Conservation (phyloP, 2,888 invertebrate species). For the Acanthoscelides obtectus region DNA sequence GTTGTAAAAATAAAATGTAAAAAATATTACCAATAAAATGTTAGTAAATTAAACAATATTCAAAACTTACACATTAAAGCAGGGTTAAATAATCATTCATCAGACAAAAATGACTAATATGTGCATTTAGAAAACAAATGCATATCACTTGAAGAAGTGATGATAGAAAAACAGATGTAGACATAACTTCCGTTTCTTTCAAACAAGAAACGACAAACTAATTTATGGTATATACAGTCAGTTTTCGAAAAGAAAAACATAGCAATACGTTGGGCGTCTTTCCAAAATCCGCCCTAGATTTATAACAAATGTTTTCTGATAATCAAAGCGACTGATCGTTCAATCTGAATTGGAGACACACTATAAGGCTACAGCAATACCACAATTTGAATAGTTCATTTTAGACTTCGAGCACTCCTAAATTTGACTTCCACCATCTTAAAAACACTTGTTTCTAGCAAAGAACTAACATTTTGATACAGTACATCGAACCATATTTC, state of each 20-base stretch:
- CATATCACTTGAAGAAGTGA: slow-evolving; percentile 8
- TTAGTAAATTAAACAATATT: slow-evolving; percentile 32
- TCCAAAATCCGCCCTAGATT: too few species aligned
- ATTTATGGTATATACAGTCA: neutral
- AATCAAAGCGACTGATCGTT: neutral
- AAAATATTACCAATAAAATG: slow-evolving; percentile 15
- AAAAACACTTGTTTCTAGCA: too few species aligned
- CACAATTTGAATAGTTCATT: too few species aligned
- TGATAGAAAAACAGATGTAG: slow-evolving; percentile 3
- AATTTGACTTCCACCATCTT: too few species aligned
- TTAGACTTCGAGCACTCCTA: too few species aligned
- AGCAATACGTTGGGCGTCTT: neutral
- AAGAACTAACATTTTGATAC: too few species aligned
- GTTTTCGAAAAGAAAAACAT: slow-evolving; percentile 7
- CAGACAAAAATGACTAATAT: slow-evolving; percentile 14
- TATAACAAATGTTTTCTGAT: neutral
- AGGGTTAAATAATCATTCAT: slow-evolving; percentile 20
- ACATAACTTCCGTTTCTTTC: neutral
- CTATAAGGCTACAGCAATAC: too few species aligned
- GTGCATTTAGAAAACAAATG: slow-evolving; percentile 29
- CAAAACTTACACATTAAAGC: slow-evolving; percentile 26
- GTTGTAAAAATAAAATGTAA: slow-evolving; percentile 19
- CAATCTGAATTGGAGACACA: neutral
- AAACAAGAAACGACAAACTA: neutral
- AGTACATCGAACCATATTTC: too few species aligned